These are phyloP conservation scores for Sylvia borin DNA, from an alignment of 2,797 vertebrate genomes.

Conservation along the genomic window DNA sequence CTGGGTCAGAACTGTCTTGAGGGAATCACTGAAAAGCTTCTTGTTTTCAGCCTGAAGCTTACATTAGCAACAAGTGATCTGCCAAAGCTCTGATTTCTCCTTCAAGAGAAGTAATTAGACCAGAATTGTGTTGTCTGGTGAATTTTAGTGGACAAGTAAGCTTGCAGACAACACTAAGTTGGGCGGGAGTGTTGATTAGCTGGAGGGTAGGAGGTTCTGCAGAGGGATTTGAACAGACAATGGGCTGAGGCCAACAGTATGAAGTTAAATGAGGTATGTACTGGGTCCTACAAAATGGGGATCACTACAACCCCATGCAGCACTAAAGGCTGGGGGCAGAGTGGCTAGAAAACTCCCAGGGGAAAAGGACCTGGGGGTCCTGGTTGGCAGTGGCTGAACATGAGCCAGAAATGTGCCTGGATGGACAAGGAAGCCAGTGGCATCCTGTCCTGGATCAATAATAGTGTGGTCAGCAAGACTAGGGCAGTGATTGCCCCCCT, in stretches of 20 bases:
- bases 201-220: background rate
- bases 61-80: background rate
- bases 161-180: background rate
- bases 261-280: background rate
- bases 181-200: background rate
- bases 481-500: background rate
- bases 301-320: background rate
- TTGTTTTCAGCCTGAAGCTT: background rate
- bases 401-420: background rate
- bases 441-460: background rate
- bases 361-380: background rate
- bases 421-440: background rate
- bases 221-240: background rate
- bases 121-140: background rate
- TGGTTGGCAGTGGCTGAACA: background rate
- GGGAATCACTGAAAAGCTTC: background rate
- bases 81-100: background rate
- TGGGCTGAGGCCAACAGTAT: background rate
- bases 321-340: background rate
- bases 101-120: background rate
- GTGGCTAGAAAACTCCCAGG: background rate
- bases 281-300: background rate
- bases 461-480: background rate
- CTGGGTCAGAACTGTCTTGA: background rate
- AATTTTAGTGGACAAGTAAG: background rate